Base-by-base conservation (phyloP, 2,113 vertebrate species). In the Panthera uncia region DNA sequence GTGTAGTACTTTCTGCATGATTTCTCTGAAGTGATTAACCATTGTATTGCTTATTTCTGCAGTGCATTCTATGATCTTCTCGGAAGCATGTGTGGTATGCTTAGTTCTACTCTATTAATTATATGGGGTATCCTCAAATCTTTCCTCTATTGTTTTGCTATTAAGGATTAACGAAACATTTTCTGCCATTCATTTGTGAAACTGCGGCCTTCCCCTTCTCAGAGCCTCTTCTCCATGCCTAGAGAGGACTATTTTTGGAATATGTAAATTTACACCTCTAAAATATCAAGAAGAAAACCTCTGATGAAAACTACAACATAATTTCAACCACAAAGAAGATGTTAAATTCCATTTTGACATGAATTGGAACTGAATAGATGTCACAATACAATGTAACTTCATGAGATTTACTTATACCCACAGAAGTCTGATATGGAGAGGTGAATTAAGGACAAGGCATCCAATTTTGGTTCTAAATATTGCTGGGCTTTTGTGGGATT, bases 71-170 rank as follows among this genome's bases (percentile, higher is more conserved):
- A 71, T 73, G 90, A 94, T 93, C 91, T 88, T 87, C 74, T 92
- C 38, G 13, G 41, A 96, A 89, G 48, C 27, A 16, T 85, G 23
- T 76, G 57, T 66, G 31, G 2, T 89, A 74, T 85, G 61, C 69
- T 97, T 94, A 95, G 76, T 97, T 97, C 92, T 95, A 92, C 90
- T 81, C 95, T 94, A 89, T 89, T 94, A 95, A 87, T 88, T 97
- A 96, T 78, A 94, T 79, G 61, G 82, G 50, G 9, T 33, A 52
- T 80, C n/a, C 63, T 94, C 76, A 92, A 81, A 88, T 96, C 23
- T 92, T 95, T 74, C 15, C 31, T 79, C 89, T 73, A 11, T 86
- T 95, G 57, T 93, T 95, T 92, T 76, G 36, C 15, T 86, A 19
- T 83, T 88, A 94, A 95, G 78, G n/a, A 89, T 87, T 71, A 94